Percentiles rank a stretch among this genome's conserved stretches.
Conservation (phyloP, 2,113 vertebrate species). For the Muscicapa adusta region DNA sequence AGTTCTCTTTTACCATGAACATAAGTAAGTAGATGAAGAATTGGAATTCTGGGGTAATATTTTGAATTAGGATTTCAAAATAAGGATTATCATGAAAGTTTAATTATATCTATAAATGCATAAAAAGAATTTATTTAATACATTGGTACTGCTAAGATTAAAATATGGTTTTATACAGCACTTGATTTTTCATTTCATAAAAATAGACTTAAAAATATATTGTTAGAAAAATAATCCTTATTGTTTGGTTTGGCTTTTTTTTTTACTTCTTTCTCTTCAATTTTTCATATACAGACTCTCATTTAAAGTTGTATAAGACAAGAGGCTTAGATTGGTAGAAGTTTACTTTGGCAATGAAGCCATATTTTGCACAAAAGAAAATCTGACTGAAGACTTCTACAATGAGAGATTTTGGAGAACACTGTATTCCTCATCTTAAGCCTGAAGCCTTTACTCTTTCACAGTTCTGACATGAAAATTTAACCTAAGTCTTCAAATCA, state of each 20-base stretch:
- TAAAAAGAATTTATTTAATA: neutral
- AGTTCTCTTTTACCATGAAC: neutral
- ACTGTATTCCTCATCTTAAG: neutral
- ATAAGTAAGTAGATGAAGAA: neutral
- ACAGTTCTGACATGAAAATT: neutral
- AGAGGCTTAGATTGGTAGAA: neutral
- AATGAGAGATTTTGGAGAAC: neutral
- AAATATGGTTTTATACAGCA: neutral
- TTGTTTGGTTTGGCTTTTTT: neutral
- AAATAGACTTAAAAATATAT: neutral
- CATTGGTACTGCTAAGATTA: neutral
- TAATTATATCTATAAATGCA: neutral
- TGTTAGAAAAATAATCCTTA: neutral
- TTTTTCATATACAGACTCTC: neutral
- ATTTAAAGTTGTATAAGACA: neutral
- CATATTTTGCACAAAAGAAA: neutral
- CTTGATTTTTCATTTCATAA: neutral
- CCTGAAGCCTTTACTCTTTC: neutral
- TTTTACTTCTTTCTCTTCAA: neutral
- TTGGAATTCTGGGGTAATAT: neutral
- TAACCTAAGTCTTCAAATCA: neutral
- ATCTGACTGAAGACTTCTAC: neutral
- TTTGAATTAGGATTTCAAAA: neutral
- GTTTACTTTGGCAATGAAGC: neutral
- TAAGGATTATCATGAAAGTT: neutral